Evolutionary conservation across 2,888 invertebrate species (phyloP), one percentile per base, ranked within the genome.

Genomic region (Leucozona laternaria): DNA sequence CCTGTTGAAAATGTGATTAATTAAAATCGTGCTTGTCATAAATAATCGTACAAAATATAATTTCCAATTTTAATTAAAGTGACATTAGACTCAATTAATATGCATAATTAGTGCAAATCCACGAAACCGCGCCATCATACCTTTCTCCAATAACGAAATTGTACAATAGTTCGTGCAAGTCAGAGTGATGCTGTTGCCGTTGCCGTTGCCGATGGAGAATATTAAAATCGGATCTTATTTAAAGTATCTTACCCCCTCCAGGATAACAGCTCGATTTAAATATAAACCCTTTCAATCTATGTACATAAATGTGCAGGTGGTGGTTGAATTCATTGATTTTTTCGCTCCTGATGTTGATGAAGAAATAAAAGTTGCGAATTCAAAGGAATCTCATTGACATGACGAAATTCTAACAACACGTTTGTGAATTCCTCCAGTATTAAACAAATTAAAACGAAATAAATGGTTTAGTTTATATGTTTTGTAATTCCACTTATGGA

Each of bases 51-150:
- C 34, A 68, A 76, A 58, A 45, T 80, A 70, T 84, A 71, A 80
- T 77, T 64, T 78, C 73, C 48, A 86, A 86, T 81, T 86, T 60
- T 86, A 86, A 86, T 86, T 86, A 86, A 78, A 81, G 34, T 53
- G 78, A 78, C 70, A 81, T 81, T 78, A 81, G 75, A 86, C 73
- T 78, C 81, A 53, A 86, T 86, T 86, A 81, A 86, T 81, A 86
- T 86, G 77, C 80, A 75, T 86, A 78, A 86, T 86, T 86, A 86
- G 78, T 86, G 73, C 70, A 75, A 72, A 72, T 77, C 22, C 34
- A 22, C 37, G 25, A 34, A 57, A 11, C 40, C 40, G 8, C 15
- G 1, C 8, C 40, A 17, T 7, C 66, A 31, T 31, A 48, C 37
- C 22, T 48, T 31, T 17, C 3, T 25, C 25, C 3, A 10, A 34